Percentiles rank a stretch among this genome's conserved stretches.
phyloP scores from a whole-genome alignment of 2,888 invertebrate species.

The Pandemis cinnamomeana region DNA sequence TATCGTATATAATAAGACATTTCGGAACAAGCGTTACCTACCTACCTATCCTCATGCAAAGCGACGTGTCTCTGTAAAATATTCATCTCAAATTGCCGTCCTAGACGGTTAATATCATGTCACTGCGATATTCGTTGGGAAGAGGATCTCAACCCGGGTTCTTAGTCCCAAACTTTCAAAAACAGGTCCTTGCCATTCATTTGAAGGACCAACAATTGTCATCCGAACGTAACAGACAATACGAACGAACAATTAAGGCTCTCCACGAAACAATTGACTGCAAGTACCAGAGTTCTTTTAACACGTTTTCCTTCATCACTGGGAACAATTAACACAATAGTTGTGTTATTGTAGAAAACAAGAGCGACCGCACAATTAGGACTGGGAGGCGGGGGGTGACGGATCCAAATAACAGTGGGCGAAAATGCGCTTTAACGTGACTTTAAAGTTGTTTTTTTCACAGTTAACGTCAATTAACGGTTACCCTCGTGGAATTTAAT shows the following conservation, averaged over 20 bases:
- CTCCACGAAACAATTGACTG: conserved; percentile 17
- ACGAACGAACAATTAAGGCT: conserved; percentile 3
- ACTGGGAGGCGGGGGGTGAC: conserved; percentile 43
- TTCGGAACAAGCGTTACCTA: no score
- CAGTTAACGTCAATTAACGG: no score
- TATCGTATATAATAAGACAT: no score
- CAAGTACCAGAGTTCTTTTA: conserved; percentile 16
- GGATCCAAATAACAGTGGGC: conserved; percentile 26
- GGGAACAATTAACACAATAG: conserved; percentile 57
- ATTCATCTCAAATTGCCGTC: neutral
- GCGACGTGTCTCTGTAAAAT: neutral
- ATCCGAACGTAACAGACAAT: neutral
- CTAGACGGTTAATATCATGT: neutral
- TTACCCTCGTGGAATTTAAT: no score
- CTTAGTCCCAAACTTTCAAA: neutral
- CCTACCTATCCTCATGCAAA: no score
- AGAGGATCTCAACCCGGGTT: neutral
- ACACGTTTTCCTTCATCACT: conserved; percentile 45
- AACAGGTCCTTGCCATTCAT: neutral
- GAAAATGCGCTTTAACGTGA: neutral
- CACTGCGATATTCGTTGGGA: neutral
- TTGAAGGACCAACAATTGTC: neutral
- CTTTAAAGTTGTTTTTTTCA: neutral
- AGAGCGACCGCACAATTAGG: conserved; percentile 56
- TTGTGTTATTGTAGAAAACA: conserved; percentile 55